Percentiles rank a stretch among this genome's conserved stretches.
These are phyloP conservation scores for Mythimna impura DNA, from an alignment of 2,888 invertebrate genomes.

Conservation along the genomic window DNA sequence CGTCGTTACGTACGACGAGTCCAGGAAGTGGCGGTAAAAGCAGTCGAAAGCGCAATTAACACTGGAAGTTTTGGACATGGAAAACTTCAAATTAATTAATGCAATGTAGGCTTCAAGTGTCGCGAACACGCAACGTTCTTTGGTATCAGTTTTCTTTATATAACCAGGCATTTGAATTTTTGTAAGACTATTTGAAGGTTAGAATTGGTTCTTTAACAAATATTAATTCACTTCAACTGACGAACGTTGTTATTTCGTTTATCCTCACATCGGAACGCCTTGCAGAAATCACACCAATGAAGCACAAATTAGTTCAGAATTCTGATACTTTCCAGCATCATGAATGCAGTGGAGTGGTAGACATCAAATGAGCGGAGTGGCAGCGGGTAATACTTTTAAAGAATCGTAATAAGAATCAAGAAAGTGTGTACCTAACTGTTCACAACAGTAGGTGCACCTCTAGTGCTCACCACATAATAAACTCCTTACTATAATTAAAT, in stretches of 20 bases:
- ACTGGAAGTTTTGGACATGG: slow-evolving; percentile 75
- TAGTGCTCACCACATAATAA: slow-evolving; percentile 6
- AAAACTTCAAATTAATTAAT: slow-evolving; percentile 84
- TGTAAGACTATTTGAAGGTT: background rate
- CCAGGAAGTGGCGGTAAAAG: slow-evolving; percentile 66
- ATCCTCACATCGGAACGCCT: too few species aligned
- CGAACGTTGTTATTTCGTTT: too few species aligned
- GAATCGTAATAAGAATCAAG: too few species aligned
- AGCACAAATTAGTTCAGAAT: too few species aligned
- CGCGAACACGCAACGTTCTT: slow-evolving; percentile 75
- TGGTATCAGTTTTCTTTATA: slow-evolving; percentile 31
- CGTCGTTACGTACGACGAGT: slow-evolving; percentile 63
- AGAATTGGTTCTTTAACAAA: background rate
- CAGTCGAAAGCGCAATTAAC: slow-evolving; percentile 81
- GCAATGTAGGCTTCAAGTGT: slow-evolving; percentile 77
- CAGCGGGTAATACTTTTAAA: too few species aligned
- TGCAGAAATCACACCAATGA: too few species aligned
- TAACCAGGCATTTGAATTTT: slow-evolving; percentile 6
- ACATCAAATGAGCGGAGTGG: too few species aligned
- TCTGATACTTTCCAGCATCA: too few species aligned
- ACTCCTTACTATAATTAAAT: slow-evolving; percentile 26
- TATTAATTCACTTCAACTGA: background rate
- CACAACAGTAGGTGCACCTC: slow-evolving; percentile 1
- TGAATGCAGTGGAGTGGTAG: too few species aligned
- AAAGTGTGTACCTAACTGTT: too few species aligned